These are phyloP conservation scores for Macrochelys suwanniensis DNA, from an alignment of 2,797 vertebrate genomes.

Conservation along the genomic window DNA sequence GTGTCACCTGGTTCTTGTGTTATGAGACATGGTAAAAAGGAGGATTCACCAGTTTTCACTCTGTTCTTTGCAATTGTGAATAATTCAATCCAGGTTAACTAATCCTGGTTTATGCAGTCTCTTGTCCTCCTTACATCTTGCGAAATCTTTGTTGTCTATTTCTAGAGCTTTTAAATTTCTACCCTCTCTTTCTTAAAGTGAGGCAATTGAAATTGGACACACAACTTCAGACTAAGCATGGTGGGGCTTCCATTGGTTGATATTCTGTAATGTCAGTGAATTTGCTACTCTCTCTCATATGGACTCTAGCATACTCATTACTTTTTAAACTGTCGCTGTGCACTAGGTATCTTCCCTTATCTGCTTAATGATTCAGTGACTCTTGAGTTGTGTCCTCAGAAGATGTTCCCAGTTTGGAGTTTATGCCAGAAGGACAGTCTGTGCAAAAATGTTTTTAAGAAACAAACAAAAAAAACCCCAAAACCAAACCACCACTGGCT, in stretches of 20 bases:
- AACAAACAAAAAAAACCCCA: background rate
- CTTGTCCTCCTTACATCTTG: background rate
- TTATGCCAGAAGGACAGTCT: background rate
- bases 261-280: background rate
- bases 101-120: background rate
- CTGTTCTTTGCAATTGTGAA: background rate
- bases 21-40: background rate
- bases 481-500: background rate
- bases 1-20: background rate
- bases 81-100: background rate
- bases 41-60: background rate
- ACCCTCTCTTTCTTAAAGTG: background rate
- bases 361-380: background rate
- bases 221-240: background rate
- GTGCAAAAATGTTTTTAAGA: background rate
- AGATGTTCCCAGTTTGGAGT: constrained; percentile 2
- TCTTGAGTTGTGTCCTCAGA: constrained; percentile 42
- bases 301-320: background rate
- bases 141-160: background rate
- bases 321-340: constrained; percentile 8
- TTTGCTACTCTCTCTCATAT: background rate
- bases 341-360: background rate
- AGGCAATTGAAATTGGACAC: background rate
- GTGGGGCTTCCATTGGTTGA: background rate
- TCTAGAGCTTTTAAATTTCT: constrained; percentile 2